Percentiles rank a stretch among this genome's conserved stretches.
Evolutionary conservation across 2,113 vertebrate genomes (phyloP).

Genomic region (Ophthalmolycus amberensis): DNA sequence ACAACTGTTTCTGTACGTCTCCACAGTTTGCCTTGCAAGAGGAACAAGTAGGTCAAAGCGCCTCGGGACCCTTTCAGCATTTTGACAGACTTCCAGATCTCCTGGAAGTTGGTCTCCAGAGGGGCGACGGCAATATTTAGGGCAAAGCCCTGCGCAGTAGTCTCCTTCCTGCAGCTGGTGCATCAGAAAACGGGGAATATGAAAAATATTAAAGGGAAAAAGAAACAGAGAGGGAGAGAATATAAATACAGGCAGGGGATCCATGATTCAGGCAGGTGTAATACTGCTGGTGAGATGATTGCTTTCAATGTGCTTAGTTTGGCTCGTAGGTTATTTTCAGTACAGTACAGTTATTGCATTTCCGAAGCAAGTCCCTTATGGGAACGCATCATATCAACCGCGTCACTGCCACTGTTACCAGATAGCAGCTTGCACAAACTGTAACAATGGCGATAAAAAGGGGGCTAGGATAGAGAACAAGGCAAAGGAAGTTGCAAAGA

Average conservation of each 20-base stretch:
- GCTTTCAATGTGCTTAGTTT: conserved; percentile 3
- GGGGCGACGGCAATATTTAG: conserved; percentile 65
- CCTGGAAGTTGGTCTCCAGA: conserved; percentile 60
- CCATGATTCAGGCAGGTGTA: background rate
- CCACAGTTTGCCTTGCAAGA: conserved; percentile 43
- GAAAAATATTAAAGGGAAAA: background rate
- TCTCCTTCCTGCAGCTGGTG: conserved; percentile 31
- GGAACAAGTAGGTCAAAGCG: conserved; percentile 75
- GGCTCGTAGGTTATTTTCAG: conserved; percentile 15
- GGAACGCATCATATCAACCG: conserved; percentile 25
- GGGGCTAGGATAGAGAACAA: conserved; percentile 40
- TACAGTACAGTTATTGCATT: conserved; percentile 5
- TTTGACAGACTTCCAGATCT: conserved; percentile 71
- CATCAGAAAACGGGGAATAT: conserved; percentile 11
- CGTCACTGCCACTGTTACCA: conserved; percentile 32
- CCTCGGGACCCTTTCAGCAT: conserved; percentile 59
- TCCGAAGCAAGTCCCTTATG: conserved; percentile 4
- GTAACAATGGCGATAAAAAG: conserved; percentile 26
- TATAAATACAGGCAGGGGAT: background rate
- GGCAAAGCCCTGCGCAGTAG: conserved; percentile 48
- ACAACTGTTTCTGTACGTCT: conserved; percentile 21
- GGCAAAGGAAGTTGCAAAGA: conserved; percentile 50
- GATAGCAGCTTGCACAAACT: conserved; percentile 38
- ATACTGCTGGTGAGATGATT: background rate
- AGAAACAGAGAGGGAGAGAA: background rate